phyloP scores from a whole-genome alignment of 2,888 invertebrate species.

The Polia nebulosa region DNA sequence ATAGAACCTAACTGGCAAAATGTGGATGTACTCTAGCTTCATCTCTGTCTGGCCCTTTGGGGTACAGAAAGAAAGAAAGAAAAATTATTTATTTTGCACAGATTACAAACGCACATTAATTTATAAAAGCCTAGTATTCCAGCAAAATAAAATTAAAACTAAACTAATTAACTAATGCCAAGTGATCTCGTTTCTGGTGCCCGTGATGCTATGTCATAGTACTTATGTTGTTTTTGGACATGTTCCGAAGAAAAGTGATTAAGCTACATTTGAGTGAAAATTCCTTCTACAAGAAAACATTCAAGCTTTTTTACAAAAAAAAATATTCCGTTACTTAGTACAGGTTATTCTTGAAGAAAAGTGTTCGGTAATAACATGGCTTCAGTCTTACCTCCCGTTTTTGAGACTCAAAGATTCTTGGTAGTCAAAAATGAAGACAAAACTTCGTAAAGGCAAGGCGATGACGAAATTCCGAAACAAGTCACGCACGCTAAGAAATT shows the following conservation, averaged over 20 bases:
- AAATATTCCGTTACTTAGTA: neutral
- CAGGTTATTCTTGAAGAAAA: neutral
- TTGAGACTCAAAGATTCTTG: conserved; percentile 24
- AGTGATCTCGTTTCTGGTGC: no score
- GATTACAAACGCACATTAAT: no score
- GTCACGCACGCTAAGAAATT: conserved; percentile 68
- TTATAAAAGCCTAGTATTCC: no score
- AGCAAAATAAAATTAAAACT: no score
- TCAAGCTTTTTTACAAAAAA: neutral
- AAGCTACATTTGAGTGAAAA: neutral
- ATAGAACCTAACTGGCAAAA: no score
- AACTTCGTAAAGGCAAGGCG: conserved; percentile 29
- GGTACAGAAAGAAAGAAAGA: no score
- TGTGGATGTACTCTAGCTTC: no score
- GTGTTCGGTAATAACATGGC: neutral
- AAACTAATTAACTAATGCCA: no score
- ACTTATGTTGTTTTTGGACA: no score
- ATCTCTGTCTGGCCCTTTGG: no score
- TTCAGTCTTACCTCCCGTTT: neutral
- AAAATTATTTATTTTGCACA: no score
- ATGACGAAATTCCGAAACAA: conserved; percentile 64
- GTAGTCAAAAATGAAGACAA: conserved; percentile 40
- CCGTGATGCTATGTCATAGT: no score
- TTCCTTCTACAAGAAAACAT: neutral
- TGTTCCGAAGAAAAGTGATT: neutral